A percentile compares a stretch with the other conserved stretches of the same genome.
Evolutionary conservation across 2,113 vertebrate genomes (phyloP).

Genomic region (Diadophis punctatus): DNA sequence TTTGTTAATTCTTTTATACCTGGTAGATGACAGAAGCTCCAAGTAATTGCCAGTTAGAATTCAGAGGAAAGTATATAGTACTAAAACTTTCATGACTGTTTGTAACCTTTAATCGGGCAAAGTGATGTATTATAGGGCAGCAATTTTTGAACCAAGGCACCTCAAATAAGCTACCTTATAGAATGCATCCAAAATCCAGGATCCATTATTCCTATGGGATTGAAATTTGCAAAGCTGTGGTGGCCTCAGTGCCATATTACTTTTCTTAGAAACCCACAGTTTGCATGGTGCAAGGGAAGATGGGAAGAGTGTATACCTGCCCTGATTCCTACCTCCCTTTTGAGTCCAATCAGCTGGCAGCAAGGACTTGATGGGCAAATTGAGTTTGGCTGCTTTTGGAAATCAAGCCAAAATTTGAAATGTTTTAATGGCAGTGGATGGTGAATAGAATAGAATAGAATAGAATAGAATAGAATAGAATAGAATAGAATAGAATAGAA

Average conservation of each 20-base stretch:
- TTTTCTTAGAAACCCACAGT: not conserved
- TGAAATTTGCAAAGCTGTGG: not conserved
- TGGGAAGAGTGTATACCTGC: not conserved
- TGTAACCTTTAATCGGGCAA: not conserved
- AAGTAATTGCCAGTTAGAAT: conserved; percentile 52
- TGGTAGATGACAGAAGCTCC: conserved; percentile 23
- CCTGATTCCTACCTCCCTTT: not conserved
- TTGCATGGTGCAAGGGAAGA: not conserved
- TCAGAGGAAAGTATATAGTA: conserved; percentile 48
- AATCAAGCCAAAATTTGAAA: not conserved
- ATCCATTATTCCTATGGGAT: not conserved
- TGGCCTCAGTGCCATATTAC: not conserved
- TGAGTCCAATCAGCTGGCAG: not conserved
- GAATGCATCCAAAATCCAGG: not conserved
- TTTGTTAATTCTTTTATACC: not conserved
- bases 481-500: no score
- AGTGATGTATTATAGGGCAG: not conserved
- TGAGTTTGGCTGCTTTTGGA: not conserved
- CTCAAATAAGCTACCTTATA: not conserved
- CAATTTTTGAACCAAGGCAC: not conserved
- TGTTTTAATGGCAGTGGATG: not conserved
- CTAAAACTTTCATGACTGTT: not conserved
- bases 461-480: no score
- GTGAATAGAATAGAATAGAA: no score
- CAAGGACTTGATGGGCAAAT: not conserved